Evolutionary conservation across 37 sponge, comb jelly and placozoan genomes (phyloP).

Genomic region (Aphrocallistes beatrix): DNA sequence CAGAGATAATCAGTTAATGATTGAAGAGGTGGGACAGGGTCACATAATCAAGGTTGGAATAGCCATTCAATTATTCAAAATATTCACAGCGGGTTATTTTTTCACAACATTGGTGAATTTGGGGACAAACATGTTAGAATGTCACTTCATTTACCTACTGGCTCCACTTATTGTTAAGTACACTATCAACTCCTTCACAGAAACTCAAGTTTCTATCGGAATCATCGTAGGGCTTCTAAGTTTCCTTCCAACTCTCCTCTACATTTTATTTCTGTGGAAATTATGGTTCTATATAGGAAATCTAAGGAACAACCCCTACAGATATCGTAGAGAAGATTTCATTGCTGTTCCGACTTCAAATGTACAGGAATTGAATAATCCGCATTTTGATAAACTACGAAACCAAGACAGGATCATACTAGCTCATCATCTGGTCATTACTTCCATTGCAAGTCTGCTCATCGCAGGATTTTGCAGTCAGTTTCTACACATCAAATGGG

Average conservation of each 20-base stretch:
- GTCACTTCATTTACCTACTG: neutral
- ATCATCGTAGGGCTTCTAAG: neutral
- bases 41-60: neutral
- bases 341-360: neutral
- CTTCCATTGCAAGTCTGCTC: neutral
- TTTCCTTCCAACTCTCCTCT: neutral
- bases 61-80: neutral
- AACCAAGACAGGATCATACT: neutral
- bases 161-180: neutral
- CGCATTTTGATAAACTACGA: neutral
- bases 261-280: neutral
- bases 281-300: neutral
- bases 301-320: neutral
- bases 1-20: neutral
- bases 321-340: neutral
- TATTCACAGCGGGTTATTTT: neutral
- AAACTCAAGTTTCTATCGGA: neutral
- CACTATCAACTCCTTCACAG: neutral
- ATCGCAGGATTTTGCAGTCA: neutral
- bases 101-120: neutral
- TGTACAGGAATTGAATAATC: neutral
- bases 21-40: neutral
- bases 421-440: neutral
- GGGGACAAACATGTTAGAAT: neutral
- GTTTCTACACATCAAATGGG: neutral